These are phyloP conservation scores for Cheilosia pagana DNA, from an alignment of 2,888 invertebrate genomes.

Conservation along the genomic window DNA sequence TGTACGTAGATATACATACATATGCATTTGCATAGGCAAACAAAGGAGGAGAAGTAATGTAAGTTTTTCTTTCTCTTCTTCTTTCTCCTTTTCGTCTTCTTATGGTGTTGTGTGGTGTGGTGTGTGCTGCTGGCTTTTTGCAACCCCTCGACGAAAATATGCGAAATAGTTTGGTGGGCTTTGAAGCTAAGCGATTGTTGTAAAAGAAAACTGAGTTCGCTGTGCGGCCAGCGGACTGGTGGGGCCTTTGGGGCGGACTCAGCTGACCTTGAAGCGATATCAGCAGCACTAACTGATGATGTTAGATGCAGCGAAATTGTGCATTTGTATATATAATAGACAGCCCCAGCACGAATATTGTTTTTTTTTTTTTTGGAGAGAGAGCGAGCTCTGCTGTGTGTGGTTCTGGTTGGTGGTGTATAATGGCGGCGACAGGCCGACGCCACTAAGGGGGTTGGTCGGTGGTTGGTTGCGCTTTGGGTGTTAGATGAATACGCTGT, in stretches of 20 bases:
- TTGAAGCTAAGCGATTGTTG: conserved; percentile 58
- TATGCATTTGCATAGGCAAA: conserved; percentile 67
- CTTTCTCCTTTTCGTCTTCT: conserved; percentile 28
- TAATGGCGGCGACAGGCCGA: conserved; percentile 64
- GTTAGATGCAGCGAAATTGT: conserved; percentile 67
- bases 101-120: conserved; percentile 11
- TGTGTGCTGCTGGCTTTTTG: conserved; percentile 30
- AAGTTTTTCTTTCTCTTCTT: conserved; percentile 68
- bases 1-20: conserved; percentile 36
- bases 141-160: conserved; percentile 56
- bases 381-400: conserved; percentile 55
- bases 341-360: conserved; percentile 48
- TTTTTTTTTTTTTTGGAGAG: conserved; percentile 43
- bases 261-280: conserved; percentile 70
- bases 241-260: conserved; percentile 4
- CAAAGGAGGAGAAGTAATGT: conserved; percentile 63
- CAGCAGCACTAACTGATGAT: conserved; percentile 63
- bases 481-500: conserved; percentile 67
- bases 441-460: conserved; percentile 70
- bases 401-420: conserved; percentile 49
- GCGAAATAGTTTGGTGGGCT: conserved; percentile 36
- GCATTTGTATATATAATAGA: conserved; percentile 59
- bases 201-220: conserved; percentile 32
- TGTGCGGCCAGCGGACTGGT: background rate
- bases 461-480: conserved; percentile 43